These are phyloP conservation scores for Melieria omissa DNA, from an alignment of 2,888 invertebrate genomes.

Conservation along the genomic window DNA sequence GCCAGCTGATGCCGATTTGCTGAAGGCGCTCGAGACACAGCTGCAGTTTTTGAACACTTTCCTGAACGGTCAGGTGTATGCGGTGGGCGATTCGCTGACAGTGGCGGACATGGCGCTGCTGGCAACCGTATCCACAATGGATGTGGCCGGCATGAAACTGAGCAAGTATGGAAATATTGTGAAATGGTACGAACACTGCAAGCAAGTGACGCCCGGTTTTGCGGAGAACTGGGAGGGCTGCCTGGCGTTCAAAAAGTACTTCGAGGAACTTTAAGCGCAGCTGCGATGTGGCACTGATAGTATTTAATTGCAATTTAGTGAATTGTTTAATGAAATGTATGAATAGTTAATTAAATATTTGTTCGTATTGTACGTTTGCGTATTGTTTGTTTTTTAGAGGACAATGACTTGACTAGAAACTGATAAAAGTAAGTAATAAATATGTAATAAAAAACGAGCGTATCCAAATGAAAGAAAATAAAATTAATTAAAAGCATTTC, in stretches of 20 bases:
- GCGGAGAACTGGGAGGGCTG: constrained; percentile 72
- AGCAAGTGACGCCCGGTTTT: constrained; percentile 72
- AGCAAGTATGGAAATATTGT: constrained; percentile 75
- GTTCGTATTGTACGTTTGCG: no score
- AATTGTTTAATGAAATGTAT: no score
- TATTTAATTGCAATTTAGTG: no score
- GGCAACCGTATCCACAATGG: constrained; percentile 76
- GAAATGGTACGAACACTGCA: constrained; percentile 73
- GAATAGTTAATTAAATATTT: no score
- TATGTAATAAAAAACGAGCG: no score
- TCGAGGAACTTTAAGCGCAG: constrained; percentile 42
- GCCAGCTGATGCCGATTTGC: constrained; percentile 73
- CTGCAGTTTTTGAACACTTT: constrained; percentile 75
- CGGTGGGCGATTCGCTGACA: constrained; percentile 77
- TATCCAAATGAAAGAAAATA: no score
- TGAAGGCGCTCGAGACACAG: constrained; percentile 74
- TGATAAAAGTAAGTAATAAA: no score
- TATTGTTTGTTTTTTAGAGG: no score
- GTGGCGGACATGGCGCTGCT: constrained; percentile 73
- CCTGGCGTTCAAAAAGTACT: constrained; percentile 69
- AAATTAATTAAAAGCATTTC: no score
- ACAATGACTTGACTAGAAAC: no score
- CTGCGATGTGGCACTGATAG: no score
- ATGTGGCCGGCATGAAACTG: constrained; percentile 74
- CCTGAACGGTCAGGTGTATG: constrained; percentile 74